These are phyloP conservation scores for Candidula unifasciata DNA, from an alignment of 2,888 invertebrate genomes.

Conservation along the genomic window DNA sequence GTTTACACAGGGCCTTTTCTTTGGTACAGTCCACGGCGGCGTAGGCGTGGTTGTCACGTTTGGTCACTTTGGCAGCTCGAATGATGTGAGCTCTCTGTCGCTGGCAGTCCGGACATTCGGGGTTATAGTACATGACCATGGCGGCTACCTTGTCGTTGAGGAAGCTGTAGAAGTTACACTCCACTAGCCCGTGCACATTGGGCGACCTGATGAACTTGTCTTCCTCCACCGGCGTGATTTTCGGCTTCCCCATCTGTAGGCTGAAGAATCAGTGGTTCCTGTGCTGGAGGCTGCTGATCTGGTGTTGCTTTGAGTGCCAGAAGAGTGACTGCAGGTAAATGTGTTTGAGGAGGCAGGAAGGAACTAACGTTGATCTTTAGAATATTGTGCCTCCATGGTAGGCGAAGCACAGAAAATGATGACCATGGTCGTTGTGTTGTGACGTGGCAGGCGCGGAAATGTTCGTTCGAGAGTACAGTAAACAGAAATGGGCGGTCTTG, in stretches of 20 bases:
- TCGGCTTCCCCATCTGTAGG: conserved; percentile 3
- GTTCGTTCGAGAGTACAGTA: conserved; percentile 1
- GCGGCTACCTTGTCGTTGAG: conserved; percentile 34
- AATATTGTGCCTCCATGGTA: conserved; percentile 1
- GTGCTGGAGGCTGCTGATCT: background rate
- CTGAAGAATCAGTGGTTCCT: background rate
- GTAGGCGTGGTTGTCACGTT: conserved; percentile 18
- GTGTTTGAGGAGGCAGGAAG: background rate
- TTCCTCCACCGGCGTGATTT: conserved; percentile 10
- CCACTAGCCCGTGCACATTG: conserved; percentile 32
- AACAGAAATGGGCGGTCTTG: too few species aligned
- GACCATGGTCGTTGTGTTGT: conserved; percentile 1
- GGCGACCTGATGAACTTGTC: conserved; percentile 21
- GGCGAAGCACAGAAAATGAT: background rate
- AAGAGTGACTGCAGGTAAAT: background rate
- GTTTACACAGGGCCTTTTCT: conserved; percentile 29
- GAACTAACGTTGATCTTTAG: background rate
- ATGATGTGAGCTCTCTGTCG: conserved; percentile 2
- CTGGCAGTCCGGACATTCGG: background rate
- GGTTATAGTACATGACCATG: conserved; percentile 47
- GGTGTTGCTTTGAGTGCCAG: background rate
- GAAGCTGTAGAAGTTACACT: conserved; percentile 37
- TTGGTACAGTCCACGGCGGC: conserved; percentile 41
- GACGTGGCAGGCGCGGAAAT: background rate
- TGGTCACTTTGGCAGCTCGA: conserved; percentile 26